Percentiles rank a stretch among this genome's conserved stretches.
phyloP scores from a whole-genome alignment of 2,113 vertebrate species.

The Dascyllus trimaculatus region DNA sequence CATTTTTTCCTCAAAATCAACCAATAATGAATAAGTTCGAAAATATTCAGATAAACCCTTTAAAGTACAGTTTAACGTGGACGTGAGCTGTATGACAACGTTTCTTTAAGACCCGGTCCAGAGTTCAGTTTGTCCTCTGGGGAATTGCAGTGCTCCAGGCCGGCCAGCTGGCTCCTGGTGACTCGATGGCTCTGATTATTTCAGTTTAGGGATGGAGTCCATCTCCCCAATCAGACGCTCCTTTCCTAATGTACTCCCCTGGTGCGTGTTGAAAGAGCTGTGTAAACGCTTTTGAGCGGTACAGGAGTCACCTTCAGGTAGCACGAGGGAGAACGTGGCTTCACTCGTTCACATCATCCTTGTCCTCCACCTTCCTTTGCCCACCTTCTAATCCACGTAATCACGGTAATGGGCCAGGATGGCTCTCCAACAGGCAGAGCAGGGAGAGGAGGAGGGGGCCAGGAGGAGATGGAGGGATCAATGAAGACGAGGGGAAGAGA shows the following conservation, averaged over 20 bases:
- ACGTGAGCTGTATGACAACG: conserved; percentile 2
- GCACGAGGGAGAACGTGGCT: conserved; percentile 13
- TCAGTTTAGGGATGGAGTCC: conserved; percentile 49
- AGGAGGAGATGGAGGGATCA: conserved; percentile 23
- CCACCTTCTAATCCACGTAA: conserved; percentile 26
- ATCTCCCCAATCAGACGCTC: conserved; percentile 54
- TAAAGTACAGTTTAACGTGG: not conserved
- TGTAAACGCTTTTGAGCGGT: conserved; percentile 59
- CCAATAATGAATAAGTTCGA: not conserved
- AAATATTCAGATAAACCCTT: not conserved
- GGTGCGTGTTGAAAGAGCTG: conserved; percentile 55
- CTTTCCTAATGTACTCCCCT: conserved; percentile 58
- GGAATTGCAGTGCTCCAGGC: conserved; percentile 33
- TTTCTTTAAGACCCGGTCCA: conserved; percentile 35
- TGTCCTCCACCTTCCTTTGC: conserved; percentile 49
- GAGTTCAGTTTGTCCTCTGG: conserved; percentile 55
- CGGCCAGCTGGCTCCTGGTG: conserved; percentile 61
- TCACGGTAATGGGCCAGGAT: conserved; percentile 62
- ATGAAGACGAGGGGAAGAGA: not conserved
- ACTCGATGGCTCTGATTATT: conserved; percentile 52
- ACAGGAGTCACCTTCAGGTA: conserved; percentile 72
- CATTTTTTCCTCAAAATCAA: too few relatives aligned
- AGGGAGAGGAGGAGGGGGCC: not conserved
- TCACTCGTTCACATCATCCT: conserved; percentile 28
- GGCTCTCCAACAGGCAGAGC: conserved; percentile 15